phyloP scores from a whole-genome alignment of 2,888 invertebrate genomes.

The Hypselothyrea guttata region DNA sequence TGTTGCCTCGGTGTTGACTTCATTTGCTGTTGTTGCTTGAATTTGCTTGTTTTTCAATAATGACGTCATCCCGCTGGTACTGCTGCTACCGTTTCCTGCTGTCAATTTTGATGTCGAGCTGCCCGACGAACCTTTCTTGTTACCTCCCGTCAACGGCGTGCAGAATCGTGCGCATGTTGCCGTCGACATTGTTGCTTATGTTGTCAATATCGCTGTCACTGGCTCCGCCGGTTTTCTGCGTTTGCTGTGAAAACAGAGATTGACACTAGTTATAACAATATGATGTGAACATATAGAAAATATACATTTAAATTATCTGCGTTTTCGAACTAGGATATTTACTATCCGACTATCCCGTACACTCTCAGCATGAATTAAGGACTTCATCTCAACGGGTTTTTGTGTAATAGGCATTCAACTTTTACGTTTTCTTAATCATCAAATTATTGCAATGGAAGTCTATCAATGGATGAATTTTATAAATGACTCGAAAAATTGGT shows the following conservation, averaged over 20 bases:
- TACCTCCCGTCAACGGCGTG: slow-evolving; percentile 52
- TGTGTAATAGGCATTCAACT: too few relatives aligned
- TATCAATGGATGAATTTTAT: too few relatives aligned
- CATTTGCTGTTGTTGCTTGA: slow-evolving; percentile 46
- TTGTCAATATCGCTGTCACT: slow-evolving; percentile 1
- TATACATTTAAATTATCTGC: too few relatives aligned
- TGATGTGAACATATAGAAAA: too few relatives aligned
- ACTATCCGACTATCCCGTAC: too few relatives aligned
- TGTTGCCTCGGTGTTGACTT: slow-evolving; percentile 69
- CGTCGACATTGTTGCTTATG: slow-evolving; percentile 75
- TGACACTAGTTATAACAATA: slow-evolving; percentile 30
- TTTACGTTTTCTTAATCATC: too few relatives aligned
- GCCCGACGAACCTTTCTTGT: slow-evolving; percentile 29
- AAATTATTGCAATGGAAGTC: too few relatives aligned
- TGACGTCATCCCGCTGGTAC: slow-evolving; percentile 45
- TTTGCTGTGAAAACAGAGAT: slow-evolving; percentile 27
- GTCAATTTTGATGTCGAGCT: slow-evolving; percentile 52
- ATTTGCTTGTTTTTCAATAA: slow-evolving; percentile 33
- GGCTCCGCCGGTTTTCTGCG: too few relatives aligned
- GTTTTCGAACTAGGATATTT: too few relatives aligned
- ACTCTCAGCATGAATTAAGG: too few relatives aligned
- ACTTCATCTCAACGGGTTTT: too few relatives aligned
- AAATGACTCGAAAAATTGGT: too few relatives aligned
- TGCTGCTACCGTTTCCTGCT: slow-evolving; percentile 43
- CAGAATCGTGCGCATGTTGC: slow-evolving; percentile 80